phyloP scores from a whole-genome alignment of 2,797 vertebrate species.

The Menidia menidia region DNA sequence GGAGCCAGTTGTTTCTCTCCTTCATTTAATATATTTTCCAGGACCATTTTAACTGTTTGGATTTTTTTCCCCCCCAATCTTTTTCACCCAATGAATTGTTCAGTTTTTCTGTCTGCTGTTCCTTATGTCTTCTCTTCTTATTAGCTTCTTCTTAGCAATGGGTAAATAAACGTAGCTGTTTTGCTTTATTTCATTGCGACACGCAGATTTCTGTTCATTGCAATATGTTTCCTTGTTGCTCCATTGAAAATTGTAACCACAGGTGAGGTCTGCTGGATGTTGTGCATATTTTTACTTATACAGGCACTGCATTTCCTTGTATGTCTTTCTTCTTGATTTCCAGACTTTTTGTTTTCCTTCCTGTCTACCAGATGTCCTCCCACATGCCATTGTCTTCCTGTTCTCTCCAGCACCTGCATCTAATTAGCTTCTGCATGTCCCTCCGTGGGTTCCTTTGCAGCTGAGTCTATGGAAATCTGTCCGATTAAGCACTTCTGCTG shows the following conservation, averaged over 20 bases:
- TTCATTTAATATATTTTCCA: constrained; percentile 7
- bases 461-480: constrained; percentile 8
- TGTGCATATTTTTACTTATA: not conserved
- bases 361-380: constrained; percentile 50
- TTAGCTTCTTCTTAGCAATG: constrained; percentile 31
- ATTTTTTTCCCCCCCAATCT: constrained; percentile 17
- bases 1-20: constrained; percentile 8
- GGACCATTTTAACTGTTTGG: constrained; percentile 15
- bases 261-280: not conserved
- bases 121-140: not conserved
- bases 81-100: constrained; percentile 21
- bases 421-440: constrained; percentile 36
- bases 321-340: not conserved
- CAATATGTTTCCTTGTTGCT: not conserved
- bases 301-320: not conserved
- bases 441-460: constrained; percentile 14
- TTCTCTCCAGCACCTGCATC: constrained; percentile 35
- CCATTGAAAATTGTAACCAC: not conserved
- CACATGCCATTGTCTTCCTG: constrained; percentile 28
- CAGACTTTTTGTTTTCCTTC: constrained; percentile 16
- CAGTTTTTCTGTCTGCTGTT: constrained; percentile 16
- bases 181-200: not conserved
- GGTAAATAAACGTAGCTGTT: constrained; percentile 22
- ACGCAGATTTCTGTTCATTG: no score
- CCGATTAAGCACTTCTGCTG: constrained; percentile 1